phyloP scores from a whole-genome alignment of 2,113 vertebrate genomes.

The Clarias magur region DNA sequence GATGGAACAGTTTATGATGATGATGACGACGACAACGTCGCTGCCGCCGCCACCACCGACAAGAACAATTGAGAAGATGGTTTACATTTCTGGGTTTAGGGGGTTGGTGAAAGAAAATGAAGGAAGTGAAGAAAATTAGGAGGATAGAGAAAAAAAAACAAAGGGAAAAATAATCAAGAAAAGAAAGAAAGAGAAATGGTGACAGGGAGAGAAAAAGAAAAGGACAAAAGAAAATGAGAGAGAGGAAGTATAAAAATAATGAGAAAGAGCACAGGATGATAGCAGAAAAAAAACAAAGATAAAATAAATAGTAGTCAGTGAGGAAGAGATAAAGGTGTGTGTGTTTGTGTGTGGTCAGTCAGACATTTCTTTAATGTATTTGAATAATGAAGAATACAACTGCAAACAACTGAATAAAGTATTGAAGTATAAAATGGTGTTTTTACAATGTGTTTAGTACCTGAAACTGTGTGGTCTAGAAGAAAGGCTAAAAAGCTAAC shows the following conservation, averaged over 20 bases:
- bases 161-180: background rate
- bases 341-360: background rate
- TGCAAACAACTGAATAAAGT: background rate
- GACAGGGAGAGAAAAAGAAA: background rate
- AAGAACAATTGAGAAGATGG: background rate
- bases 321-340: background rate
- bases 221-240: background rate
- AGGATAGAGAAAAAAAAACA: background rate
- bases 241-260: background rate
- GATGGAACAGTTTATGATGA: background rate
- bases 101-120: background rate
- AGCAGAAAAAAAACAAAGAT: background rate
- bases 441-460: conserved; percentile 62
- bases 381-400: background rate
- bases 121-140: background rate
- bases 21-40: background rate
- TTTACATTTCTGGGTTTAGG: background rate
- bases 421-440: background rate
- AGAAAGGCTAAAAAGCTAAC: conserved; percentile 81
- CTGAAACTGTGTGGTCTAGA: conserved; percentile 83
- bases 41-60: background rate
- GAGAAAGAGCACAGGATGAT: background rate
- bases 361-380: background rate
- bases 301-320: background rate
- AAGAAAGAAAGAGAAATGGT: background rate